These are phyloP conservation scores for Tapirus terrestris DNA, from an alignment of 2,113 vertebrate genomes.

Conservation along the genomic window DNA sequence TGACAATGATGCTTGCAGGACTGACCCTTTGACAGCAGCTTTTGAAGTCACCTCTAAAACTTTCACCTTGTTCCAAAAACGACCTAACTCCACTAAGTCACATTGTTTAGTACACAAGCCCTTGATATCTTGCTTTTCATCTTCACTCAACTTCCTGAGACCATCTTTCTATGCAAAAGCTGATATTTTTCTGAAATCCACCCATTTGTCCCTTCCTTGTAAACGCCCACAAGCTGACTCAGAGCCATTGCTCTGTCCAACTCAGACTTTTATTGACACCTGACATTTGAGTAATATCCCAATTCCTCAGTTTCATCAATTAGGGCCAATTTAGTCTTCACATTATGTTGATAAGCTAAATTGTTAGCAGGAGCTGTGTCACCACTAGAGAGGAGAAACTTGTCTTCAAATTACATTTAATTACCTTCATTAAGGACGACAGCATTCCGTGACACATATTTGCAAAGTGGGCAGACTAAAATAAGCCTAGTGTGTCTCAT, in stretches of 20 bases:
- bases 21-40: neutral
- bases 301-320: constrained; percentile 48
- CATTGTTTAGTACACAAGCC: neutral
- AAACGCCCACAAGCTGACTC: neutral
- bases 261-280: constrained; percentile 58
- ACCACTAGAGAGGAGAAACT: constrained; percentile 67
- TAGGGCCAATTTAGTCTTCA: constrained; percentile 52
- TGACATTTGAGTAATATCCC: constrained; percentile 53
- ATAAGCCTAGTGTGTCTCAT: constrained; percentile 57
- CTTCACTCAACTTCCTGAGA: neutral
- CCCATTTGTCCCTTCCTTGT: neutral
- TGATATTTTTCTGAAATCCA: neutral
- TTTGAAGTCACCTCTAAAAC: neutral
- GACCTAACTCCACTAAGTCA: neutral
- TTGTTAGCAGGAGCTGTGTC: constrained; percentile 71
- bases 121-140: neutral
- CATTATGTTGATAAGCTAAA: constrained; percentile 61
- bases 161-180: neutral
- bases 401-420: constrained; percentile 82
- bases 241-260: neutral
- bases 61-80: neutral
- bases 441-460: constrained; percentile 67
- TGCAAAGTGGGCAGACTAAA: constrained; percentile 68
- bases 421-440: constrained; percentile 82
- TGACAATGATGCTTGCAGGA: neutral